phyloP scores from a whole-genome alignment of 2,888 invertebrate species.

The Pantelozetes paolii region DNA sequence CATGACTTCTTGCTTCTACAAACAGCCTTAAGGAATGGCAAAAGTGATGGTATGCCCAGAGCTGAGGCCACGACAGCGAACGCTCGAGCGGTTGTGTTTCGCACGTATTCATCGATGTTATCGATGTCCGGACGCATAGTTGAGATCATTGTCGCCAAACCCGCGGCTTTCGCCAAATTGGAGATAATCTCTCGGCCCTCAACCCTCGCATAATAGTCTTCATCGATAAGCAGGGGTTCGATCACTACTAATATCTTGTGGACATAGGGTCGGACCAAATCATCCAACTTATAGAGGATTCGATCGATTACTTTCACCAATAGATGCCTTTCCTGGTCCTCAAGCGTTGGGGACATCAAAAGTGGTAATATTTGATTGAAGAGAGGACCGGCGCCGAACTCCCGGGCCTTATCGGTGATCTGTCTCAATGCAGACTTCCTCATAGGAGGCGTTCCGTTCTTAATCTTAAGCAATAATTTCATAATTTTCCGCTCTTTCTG shows the following conservation, averaged over 20 bases:
- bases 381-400: conserved; percentile 95
- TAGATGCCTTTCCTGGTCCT: conserved; percentile 98
- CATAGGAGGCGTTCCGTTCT: conserved; percentile 99
- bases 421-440: conserved; percentile 94
- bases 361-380: conserved; percentile 98
- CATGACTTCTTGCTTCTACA: conserved; percentile 99
- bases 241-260: conserved; percentile 99
- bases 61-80: conserved; percentile 99
- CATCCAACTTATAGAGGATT: conserved; percentile 95
- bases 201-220: conserved; percentile 99
- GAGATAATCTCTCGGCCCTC: conserved; percentile 99
- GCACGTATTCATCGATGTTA: conserved; percentile 98
- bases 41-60: conserved; percentile 89
- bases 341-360: conserved; percentile 98
- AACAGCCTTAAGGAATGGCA: conserved; percentile 97
- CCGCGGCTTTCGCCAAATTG: conserved; percentile 97
- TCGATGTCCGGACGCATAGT: conserved; percentile 99
- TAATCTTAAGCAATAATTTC: conserved; percentile 95
- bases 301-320: conserved; percentile 98
- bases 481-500: conserved; percentile 98
- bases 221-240: conserved; percentile 95
- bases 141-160: conserved; percentile 98
- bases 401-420: conserved; percentile 97
- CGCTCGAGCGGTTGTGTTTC: conserved; percentile 98
- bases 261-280: conserved; percentile 96